Evolutionary conservation across 2,113 vertebrate species (phyloP).

Genomic region (Calonectris borealis): DNA sequence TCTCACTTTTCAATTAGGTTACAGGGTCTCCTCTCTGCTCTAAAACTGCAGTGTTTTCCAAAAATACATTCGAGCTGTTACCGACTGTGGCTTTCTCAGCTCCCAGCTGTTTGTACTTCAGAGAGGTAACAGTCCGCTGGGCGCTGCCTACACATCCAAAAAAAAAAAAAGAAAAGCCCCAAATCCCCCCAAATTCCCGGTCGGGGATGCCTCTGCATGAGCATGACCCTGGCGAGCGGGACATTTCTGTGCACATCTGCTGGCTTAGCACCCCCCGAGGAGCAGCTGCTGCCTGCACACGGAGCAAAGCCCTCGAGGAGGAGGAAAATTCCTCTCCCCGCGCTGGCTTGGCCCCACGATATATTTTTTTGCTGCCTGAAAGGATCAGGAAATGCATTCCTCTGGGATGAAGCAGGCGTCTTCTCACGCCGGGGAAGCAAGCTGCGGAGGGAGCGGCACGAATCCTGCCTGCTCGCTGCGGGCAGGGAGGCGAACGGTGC

Average conservation of each 20-base stretch:
- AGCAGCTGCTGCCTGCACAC: not conserved
- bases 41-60: not conserved
- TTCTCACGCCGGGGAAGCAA: not conserved
- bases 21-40: not conserved
- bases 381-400: not conserved
- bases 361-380: not conserved
- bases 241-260: not conserved
- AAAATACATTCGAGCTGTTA: not conserved
- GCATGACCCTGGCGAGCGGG: not conserved
- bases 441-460: not conserved
- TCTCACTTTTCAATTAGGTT: not conserved
- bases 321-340: not conserved
- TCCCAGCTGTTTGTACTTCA: not conserved
- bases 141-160: not conserved
- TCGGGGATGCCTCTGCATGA: not conserved
- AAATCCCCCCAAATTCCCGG: fast-evolving
- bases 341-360: fast-evolving
- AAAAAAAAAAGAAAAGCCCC: not conserved
- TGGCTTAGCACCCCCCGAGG: not conserved
- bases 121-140: not conserved
- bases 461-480: not conserved
- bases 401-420: not conserved
- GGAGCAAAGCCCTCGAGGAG: not conserved
- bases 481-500: not conserved
- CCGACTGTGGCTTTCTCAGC: not conserved